phyloP scores from a whole-genome alignment of 2,113 vertebrate genomes.

The Hymenochirus boettgeri region DNA sequence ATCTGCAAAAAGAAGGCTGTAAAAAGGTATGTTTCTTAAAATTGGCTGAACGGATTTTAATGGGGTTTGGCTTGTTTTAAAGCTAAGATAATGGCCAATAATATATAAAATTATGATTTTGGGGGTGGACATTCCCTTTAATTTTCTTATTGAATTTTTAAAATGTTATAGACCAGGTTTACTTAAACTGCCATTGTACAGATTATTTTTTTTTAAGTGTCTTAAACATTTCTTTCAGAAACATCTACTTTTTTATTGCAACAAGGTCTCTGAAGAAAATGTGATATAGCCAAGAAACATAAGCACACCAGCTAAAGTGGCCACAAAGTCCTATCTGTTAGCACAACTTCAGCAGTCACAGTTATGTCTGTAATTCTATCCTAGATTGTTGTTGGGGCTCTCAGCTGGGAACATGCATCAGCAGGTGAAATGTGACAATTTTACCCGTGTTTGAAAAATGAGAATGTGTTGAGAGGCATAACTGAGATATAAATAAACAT shows the following conservation, averaged over 20 bases:
- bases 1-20: too few relatives aligned
- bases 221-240: not conserved
- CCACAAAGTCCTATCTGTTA: slow-evolving; percentile 78
- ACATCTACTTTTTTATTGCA: not conserved
- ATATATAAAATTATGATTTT: too few relatives aligned
- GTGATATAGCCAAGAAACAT: slow-evolving; percentile 56
- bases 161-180: too few relatives aligned
- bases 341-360: slow-evolving; percentile 78
- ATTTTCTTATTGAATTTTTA: too few relatives aligned
- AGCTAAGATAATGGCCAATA: too few relatives aligned
- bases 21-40: too few relatives aligned
- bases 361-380: slow-evolving; percentile 80
- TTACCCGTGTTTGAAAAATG: slow-evolving; percentile 63
- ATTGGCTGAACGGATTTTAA: too few relatives aligned
- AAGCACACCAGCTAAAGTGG: slow-evolving; percentile 65
- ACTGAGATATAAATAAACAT: slow-evolving; percentile 67
- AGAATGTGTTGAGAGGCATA: slow-evolving; percentile 67
- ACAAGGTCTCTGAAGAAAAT: not conserved
- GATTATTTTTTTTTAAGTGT: not conserved
- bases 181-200: not conserved
- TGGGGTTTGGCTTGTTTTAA: too few relatives aligned
- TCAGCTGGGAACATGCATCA: slow-evolving; percentile 62
- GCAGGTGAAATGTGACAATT: slow-evolving; percentile 64
- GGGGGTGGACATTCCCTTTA: too few relatives aligned
- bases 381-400: slow-evolving; percentile 60